A percentile compares a stretch with the other conserved stretches of the same genome.
Conservation (phyloP, 2,797 vertebrate genomes). For the Lacerta bilineata region DNA sequence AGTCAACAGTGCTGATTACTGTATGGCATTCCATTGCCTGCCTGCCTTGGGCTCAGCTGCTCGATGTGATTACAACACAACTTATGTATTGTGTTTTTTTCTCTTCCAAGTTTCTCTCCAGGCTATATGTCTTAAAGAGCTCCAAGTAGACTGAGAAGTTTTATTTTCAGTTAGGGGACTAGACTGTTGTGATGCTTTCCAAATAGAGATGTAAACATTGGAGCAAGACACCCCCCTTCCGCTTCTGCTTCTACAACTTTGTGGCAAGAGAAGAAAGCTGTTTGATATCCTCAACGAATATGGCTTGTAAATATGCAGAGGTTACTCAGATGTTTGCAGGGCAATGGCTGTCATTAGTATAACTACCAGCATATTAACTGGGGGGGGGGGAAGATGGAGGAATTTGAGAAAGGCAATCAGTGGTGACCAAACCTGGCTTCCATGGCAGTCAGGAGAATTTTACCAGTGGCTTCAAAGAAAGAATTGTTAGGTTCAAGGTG, state of each 20-base stretch:
- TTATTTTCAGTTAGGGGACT: conserved; percentile 53
- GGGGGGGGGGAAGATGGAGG: not conserved
- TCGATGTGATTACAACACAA: conserved; percentile 90
- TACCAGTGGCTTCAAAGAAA: not conserved
- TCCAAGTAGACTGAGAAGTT: conserved; percentile 53
- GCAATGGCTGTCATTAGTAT: conserved; percentile 29
- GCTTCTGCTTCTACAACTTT: conserved; percentile 18
- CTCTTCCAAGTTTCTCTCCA: conserved; percentile 79
- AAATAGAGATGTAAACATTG: not conserved
- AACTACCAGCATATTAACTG: not conserved
- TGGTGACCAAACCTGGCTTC: conserved; percentile 36
- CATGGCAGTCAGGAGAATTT: conserved; percentile 24
- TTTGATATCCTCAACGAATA: conserved; percentile 11
- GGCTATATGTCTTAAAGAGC: conserved; percentile 74
- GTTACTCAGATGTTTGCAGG: conserved; percentile 13
- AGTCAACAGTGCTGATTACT: conserved; percentile 99
- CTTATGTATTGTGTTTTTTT: conserved; percentile 91
- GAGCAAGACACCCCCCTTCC: not conserved
- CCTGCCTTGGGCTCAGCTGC: conserved; percentile 98
- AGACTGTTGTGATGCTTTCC: conserved; percentile 38
- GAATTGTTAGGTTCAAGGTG: not conserved
- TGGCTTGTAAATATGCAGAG: conserved; percentile 33
- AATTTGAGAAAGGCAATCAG: not conserved
- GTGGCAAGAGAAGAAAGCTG: conserved; percentile 11
- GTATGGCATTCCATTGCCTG: conserved; percentile 94